phyloP scores from a whole-genome alignment of 2,113 vertebrate genomes.

The Seriola aureovittata region DNA sequence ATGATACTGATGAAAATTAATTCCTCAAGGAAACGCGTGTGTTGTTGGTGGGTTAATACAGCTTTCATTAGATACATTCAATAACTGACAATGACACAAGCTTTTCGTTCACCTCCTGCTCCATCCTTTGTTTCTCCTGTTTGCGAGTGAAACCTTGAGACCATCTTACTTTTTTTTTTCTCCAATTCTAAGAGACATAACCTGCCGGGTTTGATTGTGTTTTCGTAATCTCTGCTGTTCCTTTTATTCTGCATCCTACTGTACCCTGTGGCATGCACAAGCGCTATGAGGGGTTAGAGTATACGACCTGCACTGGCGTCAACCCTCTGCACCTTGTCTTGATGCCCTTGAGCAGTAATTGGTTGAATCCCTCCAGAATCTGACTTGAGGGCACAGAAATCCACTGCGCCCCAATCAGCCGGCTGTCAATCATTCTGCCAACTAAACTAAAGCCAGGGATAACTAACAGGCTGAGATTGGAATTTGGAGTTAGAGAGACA shows the following conservation, averaged over 20 bases:
- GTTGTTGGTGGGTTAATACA: background rate
- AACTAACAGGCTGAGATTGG: conserved; percentile 77
- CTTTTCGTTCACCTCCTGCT: conserved; percentile 34
- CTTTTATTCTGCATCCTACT: conserved; percentile 50
- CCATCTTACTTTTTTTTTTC: conserved; percentile 35
- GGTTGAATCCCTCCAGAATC: conserved; percentile 80
- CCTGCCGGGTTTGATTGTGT: conserved; percentile 62
- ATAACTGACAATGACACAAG: conserved; percentile 19
- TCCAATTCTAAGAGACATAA: conserved; percentile 65
- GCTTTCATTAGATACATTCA: background rate
- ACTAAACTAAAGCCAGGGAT: conserved; percentile 76
- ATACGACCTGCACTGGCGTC: conserved; percentile 60
- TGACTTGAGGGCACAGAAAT: conserved; percentile 79
- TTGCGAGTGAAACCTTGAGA: conserved; percentile 21
- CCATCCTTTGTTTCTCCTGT: conserved; percentile 31
- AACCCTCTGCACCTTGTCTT: conserved; percentile 74
- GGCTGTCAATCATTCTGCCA: conserved; percentile 79
- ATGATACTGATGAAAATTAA: background rate
- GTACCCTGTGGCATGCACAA: conserved; percentile 60
- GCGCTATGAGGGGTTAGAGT: conserved; percentile 61
- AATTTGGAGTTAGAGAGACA: conserved; percentile 77
- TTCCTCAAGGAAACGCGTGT: background rate
- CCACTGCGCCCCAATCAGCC: conserved; percentile 77
- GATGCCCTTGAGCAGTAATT: conserved; percentile 83
- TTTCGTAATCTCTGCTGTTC: conserved; percentile 58